Conservation (phyloP, 2,797 vertebrate species). For the Enteromius fasciolatus region DNA sequence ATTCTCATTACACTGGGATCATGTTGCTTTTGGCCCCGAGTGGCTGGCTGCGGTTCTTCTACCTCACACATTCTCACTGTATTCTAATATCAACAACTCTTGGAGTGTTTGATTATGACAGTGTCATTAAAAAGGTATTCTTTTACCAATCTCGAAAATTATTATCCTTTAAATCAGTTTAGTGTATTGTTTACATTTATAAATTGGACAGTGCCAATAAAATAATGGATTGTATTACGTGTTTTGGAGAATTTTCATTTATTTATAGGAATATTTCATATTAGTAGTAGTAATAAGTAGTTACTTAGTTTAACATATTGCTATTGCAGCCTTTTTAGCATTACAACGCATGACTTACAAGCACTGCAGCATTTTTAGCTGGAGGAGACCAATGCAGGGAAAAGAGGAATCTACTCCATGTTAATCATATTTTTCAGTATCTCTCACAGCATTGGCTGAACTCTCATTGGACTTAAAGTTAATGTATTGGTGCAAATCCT, state of each 20-base stretch:
- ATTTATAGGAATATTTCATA: neutral
- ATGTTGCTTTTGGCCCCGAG: conserved; percentile 59
- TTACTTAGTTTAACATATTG: neutral
- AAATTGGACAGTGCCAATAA: neutral
- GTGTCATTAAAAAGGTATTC: conserved; percentile 20
- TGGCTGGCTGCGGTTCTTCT: conserved; percentile 48
- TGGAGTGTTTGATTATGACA: conserved; percentile 54
- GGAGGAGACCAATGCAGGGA: neutral
- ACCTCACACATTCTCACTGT: conserved; percentile 47
- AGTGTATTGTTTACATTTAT: conserved; percentile 1
- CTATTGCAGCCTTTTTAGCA: neutral
- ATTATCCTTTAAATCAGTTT: neutral
- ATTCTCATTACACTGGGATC: conserved; percentile 61
- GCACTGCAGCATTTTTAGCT: neutral
- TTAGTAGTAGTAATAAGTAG: neutral
- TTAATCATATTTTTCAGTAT: neutral
- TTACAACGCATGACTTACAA: neutral
- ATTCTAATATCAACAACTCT: conserved; percentile 57
- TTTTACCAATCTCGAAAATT: conserved; percentile 1
- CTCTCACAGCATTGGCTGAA: neutral
- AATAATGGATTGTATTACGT: neutral
- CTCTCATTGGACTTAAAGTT: neutral
- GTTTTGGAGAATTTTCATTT: neutral
- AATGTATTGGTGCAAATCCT: neutral
- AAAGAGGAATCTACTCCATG: neutral